phyloP scores from a whole-genome alignment of 2,797 vertebrate genomes.

The Gallinago solitaria region DNA sequence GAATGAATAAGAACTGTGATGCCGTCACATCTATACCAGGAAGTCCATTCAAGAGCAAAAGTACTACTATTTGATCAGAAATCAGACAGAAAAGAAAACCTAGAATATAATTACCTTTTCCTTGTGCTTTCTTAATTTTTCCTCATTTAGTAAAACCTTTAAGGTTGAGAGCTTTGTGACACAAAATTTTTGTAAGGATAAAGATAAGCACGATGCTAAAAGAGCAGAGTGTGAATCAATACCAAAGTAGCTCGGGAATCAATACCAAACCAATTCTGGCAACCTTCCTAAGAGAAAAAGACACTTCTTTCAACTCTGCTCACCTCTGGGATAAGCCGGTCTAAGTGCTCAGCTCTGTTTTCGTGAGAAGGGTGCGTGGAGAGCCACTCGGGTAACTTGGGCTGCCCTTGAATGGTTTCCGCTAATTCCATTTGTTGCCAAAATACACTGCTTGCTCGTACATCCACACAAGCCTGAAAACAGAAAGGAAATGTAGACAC shows the following conservation, averaged over 20 bases:
- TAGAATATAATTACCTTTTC: not conserved
- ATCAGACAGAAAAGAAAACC: not conserved
- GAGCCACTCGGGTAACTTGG: constrained; percentile 87
- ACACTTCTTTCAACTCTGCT: not conserved
- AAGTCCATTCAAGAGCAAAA: not conserved
- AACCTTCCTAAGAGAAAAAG: not conserved
- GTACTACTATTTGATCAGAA: not conserved
- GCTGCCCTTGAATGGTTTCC: constrained; percentile 78
- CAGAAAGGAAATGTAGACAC: not conserved
- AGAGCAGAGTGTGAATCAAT: not conserved
- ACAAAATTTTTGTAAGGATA: not conserved
- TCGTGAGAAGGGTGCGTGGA: constrained; percentile 95
- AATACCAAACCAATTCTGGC: not conserved
- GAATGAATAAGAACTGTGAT: not conserved
- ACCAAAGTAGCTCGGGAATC: not conserved
- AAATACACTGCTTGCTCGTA: constrained; percentile 90
- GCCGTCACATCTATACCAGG: not conserved
- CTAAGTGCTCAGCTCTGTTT: constrained; percentile 84
- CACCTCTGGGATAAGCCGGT: constrained; percentile 90
- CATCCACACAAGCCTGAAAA: constrained; percentile 90
- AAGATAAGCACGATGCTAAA: not conserved
- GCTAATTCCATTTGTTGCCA: constrained; percentile 92
- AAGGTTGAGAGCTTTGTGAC: not conserved
- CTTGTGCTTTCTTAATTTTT: not conserved
- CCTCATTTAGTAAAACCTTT: not conserved